Evolutionary conservation across 2,113 vertebrate species (phyloP).

Genomic region (Anoura caudifer): DNA sequence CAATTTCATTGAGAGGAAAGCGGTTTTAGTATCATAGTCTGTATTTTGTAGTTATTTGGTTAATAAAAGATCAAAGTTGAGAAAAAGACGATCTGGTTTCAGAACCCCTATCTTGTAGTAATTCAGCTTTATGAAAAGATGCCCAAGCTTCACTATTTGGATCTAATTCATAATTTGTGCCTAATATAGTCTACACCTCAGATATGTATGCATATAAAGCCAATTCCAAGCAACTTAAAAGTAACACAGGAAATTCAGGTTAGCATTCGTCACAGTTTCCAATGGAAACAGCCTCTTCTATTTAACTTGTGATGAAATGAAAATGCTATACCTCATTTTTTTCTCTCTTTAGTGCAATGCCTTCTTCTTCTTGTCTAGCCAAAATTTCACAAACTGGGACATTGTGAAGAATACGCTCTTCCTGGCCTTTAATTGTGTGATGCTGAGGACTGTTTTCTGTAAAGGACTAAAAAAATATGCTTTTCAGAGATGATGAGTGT

Average conservation of each 20-base stretch:
- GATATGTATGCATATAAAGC: constrained; percentile 65
- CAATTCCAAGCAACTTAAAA: constrained; percentile 68
- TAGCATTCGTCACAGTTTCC: constrained; percentile 74
- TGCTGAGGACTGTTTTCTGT: constrained; percentile 68
- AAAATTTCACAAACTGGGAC: constrained; percentile 68
- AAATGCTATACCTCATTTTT: constrained; percentile 66
- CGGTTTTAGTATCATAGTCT: background rate
- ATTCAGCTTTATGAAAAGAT: constrained; percentile 49
- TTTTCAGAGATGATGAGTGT: constrained; percentile 66
- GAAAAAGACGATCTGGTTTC: constrained; percentile 11
- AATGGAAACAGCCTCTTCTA: constrained; percentile 73
- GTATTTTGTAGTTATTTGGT: background rate
- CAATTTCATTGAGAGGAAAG: background rate
- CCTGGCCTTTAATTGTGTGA: constrained; percentile 75
- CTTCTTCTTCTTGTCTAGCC: constrained; percentile 50
- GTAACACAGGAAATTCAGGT: constrained; percentile 75
- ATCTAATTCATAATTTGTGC: constrained; percentile 60
- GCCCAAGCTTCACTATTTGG: constrained; percentile 56
- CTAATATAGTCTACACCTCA: constrained; percentile 72
- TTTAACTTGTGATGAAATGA: constrained; percentile 70
- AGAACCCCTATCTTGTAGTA: background rate
- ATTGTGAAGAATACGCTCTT: constrained; percentile 66
- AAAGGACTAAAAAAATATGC: constrained; percentile 73
- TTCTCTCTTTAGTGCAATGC: constrained; percentile 50
- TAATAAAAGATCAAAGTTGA: constrained; percentile 51